These are phyloP conservation scores for Alviniconcha marisindica DNA, from an alignment of 1,140 invertebrate species.

Conservation along the genomic window DNA sequence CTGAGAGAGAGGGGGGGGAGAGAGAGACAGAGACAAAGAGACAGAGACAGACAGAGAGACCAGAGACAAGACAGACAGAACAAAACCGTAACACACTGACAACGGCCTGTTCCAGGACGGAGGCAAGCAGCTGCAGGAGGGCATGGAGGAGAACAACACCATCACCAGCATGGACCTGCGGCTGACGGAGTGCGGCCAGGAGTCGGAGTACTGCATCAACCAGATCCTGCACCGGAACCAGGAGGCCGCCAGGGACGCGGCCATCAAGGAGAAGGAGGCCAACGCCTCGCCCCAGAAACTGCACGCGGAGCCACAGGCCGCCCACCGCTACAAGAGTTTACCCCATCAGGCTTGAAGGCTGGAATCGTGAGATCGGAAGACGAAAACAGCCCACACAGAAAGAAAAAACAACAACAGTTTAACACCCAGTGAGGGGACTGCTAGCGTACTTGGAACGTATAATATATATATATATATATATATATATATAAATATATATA, in stretches of 20 bases:
- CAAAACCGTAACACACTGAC: not conserved
- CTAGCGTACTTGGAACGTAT: too few relatives aligned
- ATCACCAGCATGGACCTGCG: slow-evolving; percentile 74
- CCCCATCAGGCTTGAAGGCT: slow-evolving; percentile 36
- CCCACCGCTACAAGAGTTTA: slow-evolving; percentile 62
- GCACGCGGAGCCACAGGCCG: slow-evolving; percentile 61
- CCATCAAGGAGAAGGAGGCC: slow-evolving; percentile 52
- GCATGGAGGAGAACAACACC: slow-evolving; percentile 74
- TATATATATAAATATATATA: too few relatives aligned
- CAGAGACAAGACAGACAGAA: too few relatives aligned
- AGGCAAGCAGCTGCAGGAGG: slow-evolving; percentile 75
- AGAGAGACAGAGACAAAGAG: too few relatives aligned
- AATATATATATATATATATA: too few relatives aligned
- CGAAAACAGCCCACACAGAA: too few relatives aligned
- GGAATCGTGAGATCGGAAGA: slow-evolving; percentile 35
- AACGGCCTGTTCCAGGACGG: slow-evolving; percentile 67
- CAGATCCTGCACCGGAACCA: slow-evolving; percentile 73
- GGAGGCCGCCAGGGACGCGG: slow-evolving; percentile 66
- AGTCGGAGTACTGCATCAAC: slow-evolving; percentile 75
- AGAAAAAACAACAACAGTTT: too few relatives aligned
- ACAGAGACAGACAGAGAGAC: too few relatives aligned
- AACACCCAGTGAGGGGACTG: too few relatives aligned
- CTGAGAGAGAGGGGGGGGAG: too few relatives aligned
- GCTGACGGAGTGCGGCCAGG: slow-evolving; percentile 75
- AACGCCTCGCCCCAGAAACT: slow-evolving; percentile 53